Base-by-base conservation (phyloP, 2,888 invertebrate species). In the Odontocerum albicorne region DNA sequence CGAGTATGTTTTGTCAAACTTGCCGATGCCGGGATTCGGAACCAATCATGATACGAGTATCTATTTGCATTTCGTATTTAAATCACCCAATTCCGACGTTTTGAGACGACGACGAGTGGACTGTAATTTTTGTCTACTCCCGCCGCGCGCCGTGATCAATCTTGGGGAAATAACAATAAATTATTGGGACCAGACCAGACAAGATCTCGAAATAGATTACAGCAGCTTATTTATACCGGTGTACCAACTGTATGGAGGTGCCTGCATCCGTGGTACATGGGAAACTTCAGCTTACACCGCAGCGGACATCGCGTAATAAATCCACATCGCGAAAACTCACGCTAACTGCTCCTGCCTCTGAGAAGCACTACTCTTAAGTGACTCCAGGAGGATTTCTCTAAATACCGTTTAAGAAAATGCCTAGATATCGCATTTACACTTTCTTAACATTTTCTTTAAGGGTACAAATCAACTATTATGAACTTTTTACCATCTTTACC, bases 161-260 rank as follows among this genome's bases (percentile, higher is more conserved):
- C 59, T 56, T 39, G 22, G 19, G 36, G 44, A 55, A 44, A 59
- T 59, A 59, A 59, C 59, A 56, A 59, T 59, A 59, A 59, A 59
- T 59, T 59, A 59, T 59, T 56, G 56, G 38, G 45, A 40, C 31
- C 53, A 51, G 39, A 53, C 55, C 49, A n/a, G n/a, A n/a, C n/a
- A 49, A 55, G 55, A 59, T 55, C 59, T 35, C 21, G 44, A 56
- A 59, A 56, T 56, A 59, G 56, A 59, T 55, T 42, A 44, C 13
- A 38, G 36, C 42, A 15, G 40, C 54, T 58, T 53, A 51, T 56
- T 47, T 50, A 51, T 56, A 27, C 27, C 27, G 27, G 27, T 27
- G 27, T 27, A 10, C 27, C 27, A 27, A 27, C 27, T 27, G 10
- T 27, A 10, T 10, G 10, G 27, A 27, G 27, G 27, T 27, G 27